Evolutionary conservation across 92 coral and sea anemone species (phyloP).

Genomic region (Epizoanthus fatuus): DNA sequence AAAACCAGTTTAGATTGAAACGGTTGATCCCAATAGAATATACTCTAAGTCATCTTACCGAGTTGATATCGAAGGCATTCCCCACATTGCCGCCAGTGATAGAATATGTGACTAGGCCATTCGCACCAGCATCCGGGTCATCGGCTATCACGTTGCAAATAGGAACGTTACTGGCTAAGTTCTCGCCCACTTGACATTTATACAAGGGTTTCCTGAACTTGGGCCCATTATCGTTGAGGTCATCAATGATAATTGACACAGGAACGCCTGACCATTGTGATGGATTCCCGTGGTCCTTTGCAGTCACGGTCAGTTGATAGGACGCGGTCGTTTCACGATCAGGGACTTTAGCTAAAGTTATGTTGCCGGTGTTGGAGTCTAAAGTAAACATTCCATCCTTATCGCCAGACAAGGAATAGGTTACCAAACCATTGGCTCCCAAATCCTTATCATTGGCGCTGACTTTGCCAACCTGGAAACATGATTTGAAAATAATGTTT

Average conservation of each 20-base stretch:
- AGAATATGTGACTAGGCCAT: constrained; percentile 77
- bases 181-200: constrained; percentile 85
- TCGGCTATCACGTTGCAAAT: constrained; percentile 87
- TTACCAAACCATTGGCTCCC: constrained; percentile 72
- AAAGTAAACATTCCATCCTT: constrained; percentile 54
- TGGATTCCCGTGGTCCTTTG: constrained; percentile 85
- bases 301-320: constrained; percentile 79
- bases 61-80: constrained; percentile 65
- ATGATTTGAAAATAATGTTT: background rate
- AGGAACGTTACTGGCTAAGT: constrained; percentile 74
- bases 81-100: constrained; percentile 73
- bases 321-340: constrained; percentile 79
- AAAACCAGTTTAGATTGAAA: background rate
- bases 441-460: constrained; percentile 82
- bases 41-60: constrained; percentile 51
- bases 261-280: constrained; percentile 58
- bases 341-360: constrained; percentile 51
- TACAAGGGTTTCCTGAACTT: constrained; percentile 69
- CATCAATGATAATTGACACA: constrained; percentile 83
- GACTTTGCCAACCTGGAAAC: constrained; percentile 75
- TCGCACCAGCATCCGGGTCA: constrained; percentile 78
- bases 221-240: constrained; percentile 90
- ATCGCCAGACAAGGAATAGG: constrained; percentile 54
- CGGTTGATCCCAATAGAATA: too few species aligned
- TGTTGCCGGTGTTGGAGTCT: constrained; percentile 66